Evolutionary conservation across 1,140 invertebrate species (phyloP).

Genomic region (Ceratosolen fusciceps): DNA sequence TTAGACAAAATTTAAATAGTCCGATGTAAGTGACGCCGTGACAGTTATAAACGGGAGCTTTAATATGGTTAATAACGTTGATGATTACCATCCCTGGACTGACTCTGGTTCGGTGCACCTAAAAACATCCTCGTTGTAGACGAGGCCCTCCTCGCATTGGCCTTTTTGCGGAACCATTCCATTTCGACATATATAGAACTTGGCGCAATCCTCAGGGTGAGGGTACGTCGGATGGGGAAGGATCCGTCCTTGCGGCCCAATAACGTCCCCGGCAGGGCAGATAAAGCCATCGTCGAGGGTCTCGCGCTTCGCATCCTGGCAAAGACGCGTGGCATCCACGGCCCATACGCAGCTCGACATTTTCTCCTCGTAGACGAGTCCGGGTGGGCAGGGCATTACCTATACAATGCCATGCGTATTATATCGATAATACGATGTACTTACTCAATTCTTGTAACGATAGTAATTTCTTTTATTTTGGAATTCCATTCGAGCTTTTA

Average conservation of each 20-base stretch:
- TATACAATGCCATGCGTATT: too few relatives aligned
- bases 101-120: constrained; percentile 86
- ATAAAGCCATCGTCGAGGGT: constrained; percentile 82
- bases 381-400: constrained; percentile 82
- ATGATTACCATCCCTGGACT: constrained; percentile 85
- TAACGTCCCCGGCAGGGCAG: constrained; percentile 81
- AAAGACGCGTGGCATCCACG: constrained; percentile 75
- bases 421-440: too few relatives aligned
- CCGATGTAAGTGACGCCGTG: too few relatives aligned
- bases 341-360: constrained; percentile 84
- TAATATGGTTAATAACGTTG: too few relatives aligned
- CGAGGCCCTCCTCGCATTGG: constrained; percentile 81
- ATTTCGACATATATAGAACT: constrained; percentile 88
- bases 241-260: constrained; percentile 78
- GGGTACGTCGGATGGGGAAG: constrained; percentile 86
- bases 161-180: constrained; percentile 83
- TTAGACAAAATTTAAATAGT: too few relatives aligned
- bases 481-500: too few relatives aligned
- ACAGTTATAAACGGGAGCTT: too few relatives aligned
- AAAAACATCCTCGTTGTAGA: constrained; percentile 86
- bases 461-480: too few relatives aligned
- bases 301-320: constrained; percentile 78
- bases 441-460: too few relatives aligned
- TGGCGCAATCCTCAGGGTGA: constrained; percentile 86
- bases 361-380: constrained; percentile 84